Evolutionary conservation across 2,888 invertebrate species (phyloP).

Genomic region (Morpho achilles): DNA sequence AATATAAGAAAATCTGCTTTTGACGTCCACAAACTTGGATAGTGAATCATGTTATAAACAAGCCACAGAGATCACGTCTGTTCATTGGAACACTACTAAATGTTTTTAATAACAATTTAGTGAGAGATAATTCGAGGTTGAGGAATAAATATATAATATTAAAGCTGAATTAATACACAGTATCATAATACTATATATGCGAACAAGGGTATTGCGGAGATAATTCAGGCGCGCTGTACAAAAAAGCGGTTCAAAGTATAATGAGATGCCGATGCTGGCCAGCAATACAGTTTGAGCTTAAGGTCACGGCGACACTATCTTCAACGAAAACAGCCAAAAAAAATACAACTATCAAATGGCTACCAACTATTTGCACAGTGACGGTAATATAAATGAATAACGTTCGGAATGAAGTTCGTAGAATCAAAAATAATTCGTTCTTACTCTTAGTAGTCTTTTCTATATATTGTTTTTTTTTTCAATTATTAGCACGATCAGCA

Average conservation of each 20-base stretch:
- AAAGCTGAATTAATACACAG: not conserved
- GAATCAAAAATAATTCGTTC: not conserved
- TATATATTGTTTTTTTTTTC: too few relatives aligned
- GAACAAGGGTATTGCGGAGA: too few relatives aligned
- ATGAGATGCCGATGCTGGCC: constrained; percentile 3
- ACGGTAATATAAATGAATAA: constrained; percentile 16
- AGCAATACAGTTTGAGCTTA: constrained; percentile 9
- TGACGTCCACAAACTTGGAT: too few relatives aligned
- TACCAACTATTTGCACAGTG: constrained; percentile 12
- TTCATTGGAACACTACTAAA: too few relatives aligned
- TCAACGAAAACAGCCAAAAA: constrained; percentile 14
- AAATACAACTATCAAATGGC: constrained; percentile 9
- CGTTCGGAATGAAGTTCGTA: constrained; percentile 14
- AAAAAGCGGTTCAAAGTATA: constrained; percentile 9
- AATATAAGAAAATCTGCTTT: too few relatives aligned
- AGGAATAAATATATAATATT: not conserved
- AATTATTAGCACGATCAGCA: too few relatives aligned
- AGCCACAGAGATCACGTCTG: too few relatives aligned
- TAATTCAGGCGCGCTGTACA: not conserved
- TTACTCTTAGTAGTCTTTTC: too few relatives aligned
- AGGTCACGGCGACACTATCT: constrained; percentile 12
- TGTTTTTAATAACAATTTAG: too few relatives aligned
- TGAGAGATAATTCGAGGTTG: too few relatives aligned
- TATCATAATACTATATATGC: too few relatives aligned
- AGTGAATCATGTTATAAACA: too few relatives aligned